These are phyloP conservation scores for Prunella himalayana DNA, from an alignment of 2,113 vertebrate genomes.

Conservation along the genomic window DNA sequence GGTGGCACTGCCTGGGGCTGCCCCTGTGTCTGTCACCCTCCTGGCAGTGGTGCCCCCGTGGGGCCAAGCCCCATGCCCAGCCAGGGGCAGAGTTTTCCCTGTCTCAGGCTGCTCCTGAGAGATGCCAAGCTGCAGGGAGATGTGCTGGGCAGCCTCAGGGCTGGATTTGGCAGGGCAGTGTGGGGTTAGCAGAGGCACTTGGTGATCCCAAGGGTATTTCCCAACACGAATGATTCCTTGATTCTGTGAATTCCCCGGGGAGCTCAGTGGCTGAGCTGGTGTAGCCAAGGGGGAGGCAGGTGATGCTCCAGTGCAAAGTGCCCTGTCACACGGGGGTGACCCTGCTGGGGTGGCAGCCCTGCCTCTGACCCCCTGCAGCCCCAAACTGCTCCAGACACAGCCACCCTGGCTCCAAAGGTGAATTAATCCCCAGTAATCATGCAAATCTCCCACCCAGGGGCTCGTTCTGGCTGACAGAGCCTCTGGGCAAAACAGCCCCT, in stretches of 20 bases:
- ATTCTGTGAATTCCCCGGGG: rapidly evolving
- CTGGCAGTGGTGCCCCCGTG: rapidly evolving
- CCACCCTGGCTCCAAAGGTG: not conserved
- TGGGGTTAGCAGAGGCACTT: not conserved
- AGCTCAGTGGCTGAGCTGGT: rapidly evolving
- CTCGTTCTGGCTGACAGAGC: not conserved
- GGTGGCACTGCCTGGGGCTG: rapidly evolving
- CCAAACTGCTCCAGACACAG: rapidly evolving
- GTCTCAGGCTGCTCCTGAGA: not conserved
- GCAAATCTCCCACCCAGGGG: not conserved
- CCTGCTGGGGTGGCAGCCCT: not conserved
- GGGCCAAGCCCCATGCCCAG: not conserved
- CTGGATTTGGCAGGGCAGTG: rapidly evolving
- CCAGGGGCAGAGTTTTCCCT: not conserved
- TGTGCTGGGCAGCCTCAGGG: not conserved
- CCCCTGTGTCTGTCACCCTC: not conserved
- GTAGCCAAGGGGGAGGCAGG: rapidly evolving
- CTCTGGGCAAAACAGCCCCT: not conserved
- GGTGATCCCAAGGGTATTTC: not conserved
- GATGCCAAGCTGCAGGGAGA: not conserved
- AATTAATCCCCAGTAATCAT: not conserved
- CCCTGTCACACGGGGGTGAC: rapidly evolving
- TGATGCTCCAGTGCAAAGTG: not conserved
- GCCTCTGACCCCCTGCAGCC: not conserved
- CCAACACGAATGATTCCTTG: not conserved